phyloP scores from a whole-genome alignment of 2,888 invertebrate genomes.

The Diplolepis rosae region DNA sequence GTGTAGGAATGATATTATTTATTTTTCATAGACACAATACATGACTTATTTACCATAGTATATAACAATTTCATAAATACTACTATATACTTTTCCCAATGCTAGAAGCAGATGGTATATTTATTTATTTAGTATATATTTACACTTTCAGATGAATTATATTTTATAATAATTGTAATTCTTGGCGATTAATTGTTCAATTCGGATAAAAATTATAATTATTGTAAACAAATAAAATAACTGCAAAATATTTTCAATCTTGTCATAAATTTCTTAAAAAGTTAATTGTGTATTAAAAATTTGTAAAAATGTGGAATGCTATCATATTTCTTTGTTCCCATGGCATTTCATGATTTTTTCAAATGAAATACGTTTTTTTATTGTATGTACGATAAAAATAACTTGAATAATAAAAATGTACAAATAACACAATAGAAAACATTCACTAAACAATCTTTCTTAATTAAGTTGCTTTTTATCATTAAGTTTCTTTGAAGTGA shows the following conservation, averaged over 20 bases:
- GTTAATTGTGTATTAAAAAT: neutral
- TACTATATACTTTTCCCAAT: constrained; percentile 7
- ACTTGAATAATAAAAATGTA: neutral
- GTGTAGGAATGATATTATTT: constrained; percentile 14
- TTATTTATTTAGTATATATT: neutral
- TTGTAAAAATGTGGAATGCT: neutral
- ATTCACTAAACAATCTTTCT: neutral
- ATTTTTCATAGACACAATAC: constrained; percentile 4
- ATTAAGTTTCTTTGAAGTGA: too few species aligned
- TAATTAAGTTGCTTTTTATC: too few species aligned
- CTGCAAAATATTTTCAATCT: too few species aligned
- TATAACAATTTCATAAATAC: constrained; percentile 19
- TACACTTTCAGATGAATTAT: neutral
- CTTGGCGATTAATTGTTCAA: neutral
- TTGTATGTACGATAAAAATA: neutral
- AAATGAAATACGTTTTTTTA: neutral
- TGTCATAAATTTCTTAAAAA: neutral
- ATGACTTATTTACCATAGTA: neutral
- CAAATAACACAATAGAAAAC: neutral
- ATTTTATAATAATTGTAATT: neutral
- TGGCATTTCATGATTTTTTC: neutral
- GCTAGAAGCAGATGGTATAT: neutral
- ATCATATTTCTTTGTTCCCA: constrained; percentile 11
- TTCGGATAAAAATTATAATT: neutral
- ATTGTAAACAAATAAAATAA: too few species aligned